Base-by-base conservation (phyloP, 2,888 invertebrate species). In the Taenaris catops region DNA sequence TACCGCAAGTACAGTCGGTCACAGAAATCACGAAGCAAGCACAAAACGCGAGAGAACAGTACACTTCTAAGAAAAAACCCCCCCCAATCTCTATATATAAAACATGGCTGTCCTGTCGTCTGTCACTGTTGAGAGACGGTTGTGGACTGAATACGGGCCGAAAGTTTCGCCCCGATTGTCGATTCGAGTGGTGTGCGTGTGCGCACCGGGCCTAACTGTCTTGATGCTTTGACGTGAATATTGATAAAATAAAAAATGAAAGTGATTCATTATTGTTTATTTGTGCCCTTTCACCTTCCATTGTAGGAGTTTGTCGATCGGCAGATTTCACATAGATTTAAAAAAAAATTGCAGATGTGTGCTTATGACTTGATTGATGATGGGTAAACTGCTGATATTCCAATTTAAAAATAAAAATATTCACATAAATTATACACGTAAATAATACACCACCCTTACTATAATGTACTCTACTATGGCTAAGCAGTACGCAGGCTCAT, bases 191-290 rank as follows among this genome's bases (percentile, higher is more conserved):
- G 66, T 70, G 64, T 72, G 81, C 81, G 76, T 63, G 39, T 42
- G 66, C 70, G 80, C 55, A 60, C 9, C 56, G 59, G 72, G 63
- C 63, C 64, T 73, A 76, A 78, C 79, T 74, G 79, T 78, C 71
- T 83, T 79, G 80, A 68, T 59, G 63, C 70, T 80, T 72, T 58
- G 60, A 53, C 53, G 41, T 68, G 78, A 75, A 81, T 78, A 73
- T 72, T 73, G 63, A 80, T 74, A 58, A 48, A 37, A 45, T 62
- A 68, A n/a, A 83, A 81, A 84, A 63, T 63, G 80, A 83, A 79
- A 83, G 83, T 81, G 70, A 12, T 47, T 29, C 21, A 12, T 29
- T 33, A 18, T 28, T 31, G n/a, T n/a, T n/a, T n/a, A n/a, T n/a
- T n/a, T 31, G 28, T 18, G 25, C 8, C 28, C 25, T 29, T 37